phyloP scores from a whole-genome alignment of 2,797 vertebrate species.

The Catharus ustulatus region DNA sequence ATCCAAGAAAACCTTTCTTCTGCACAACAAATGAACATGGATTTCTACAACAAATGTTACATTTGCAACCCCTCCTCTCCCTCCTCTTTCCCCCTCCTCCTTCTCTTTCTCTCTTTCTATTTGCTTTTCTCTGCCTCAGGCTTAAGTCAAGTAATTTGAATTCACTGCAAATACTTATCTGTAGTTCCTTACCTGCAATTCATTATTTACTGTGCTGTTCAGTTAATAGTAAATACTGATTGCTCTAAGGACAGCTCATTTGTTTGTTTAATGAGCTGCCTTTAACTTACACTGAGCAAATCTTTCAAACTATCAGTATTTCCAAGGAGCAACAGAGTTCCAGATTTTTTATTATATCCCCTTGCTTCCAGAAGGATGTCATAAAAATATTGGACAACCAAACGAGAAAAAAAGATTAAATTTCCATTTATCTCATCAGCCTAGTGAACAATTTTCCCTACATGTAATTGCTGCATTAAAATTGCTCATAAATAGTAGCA shows the following conservation, averaged over 20 bases:
- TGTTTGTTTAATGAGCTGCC: conserved; percentile 66
- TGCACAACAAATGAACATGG: accelerated
- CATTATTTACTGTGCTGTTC: conserved; percentile 58
- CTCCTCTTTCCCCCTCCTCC: not conserved
- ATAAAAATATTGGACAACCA: conserved; percentile 12
- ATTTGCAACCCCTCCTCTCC: not conserved
- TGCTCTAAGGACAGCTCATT: conserved; percentile 54
- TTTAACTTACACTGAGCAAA: conserved; percentile 45
- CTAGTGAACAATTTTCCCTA: conserved; percentile 13
- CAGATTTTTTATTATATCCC: not conserved
- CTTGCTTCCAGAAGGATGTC: not conserved
- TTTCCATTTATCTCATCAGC: conserved; percentile 48
- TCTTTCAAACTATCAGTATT: conserved; percentile 48
- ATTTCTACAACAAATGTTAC: not conserved
- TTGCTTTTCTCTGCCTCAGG: not conserved
- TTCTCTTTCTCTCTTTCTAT: not conserved
- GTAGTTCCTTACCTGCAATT: conserved; percentile 43
- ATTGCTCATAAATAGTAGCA: conserved; percentile 47
- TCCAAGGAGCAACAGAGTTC: not conserved
- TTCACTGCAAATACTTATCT: conserved; percentile 48
- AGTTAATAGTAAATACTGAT: conserved; percentile 67
- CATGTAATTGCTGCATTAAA: conserved; percentile 49
- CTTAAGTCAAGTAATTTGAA: conserved; percentile 36
- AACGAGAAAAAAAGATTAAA: not conserved
- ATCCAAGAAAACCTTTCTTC: not conserved